Evolutionary conservation across 2,888 invertebrate genomes (phyloP), one percentile per base, ranked within the genome.

Genomic region (Limenitis camilla): DNA sequence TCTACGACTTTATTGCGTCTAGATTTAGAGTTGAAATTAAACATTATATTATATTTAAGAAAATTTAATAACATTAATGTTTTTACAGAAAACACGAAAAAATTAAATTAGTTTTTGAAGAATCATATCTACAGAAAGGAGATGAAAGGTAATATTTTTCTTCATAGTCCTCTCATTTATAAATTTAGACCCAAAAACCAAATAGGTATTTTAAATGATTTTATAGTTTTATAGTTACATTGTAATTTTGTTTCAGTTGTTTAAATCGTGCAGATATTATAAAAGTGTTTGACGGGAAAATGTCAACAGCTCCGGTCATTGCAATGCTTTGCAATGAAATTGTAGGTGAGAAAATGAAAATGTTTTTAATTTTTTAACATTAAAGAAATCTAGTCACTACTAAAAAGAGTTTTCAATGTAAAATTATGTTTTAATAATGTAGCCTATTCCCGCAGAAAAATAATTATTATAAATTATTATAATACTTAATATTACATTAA

Each of bases 231-330:
- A 29, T 28, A 29, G 0, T 45, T 10, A 11, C 7, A 28, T 19
- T 36, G 1, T 4, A 19, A 19, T 19, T 38, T 10, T 38, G 4
- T 49, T 58, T 60, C 90, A 95, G 95, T 84, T 94, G 94, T 76
- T 88, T 94, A 68, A 93, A 93, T 76, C 90, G 93, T 64, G 93
- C 93, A 36, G 96, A 96, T 80, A 91, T 95, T 65, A 92, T 96
- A 70, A 93, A 93, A 74, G 92, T 96, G 51, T 93, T 94, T 81
- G 96, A 96, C 75, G 95, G 96, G 10, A 90, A 91, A 73, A 90
- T 90, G 59, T 88, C 92, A 19, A 86, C 90, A 61, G 90, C 92
- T 55, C 93, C 94, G 3, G 92, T 94, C 56, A 92, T 96, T 68
- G 92, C 93, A 56, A 91, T 95, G 62, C 88, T 96, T 53, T 96